These are phyloP conservation scores for Apodemia hepburni DNA, from an alignment of 2,888 invertebrate species.

Conservation along the genomic window DNA sequence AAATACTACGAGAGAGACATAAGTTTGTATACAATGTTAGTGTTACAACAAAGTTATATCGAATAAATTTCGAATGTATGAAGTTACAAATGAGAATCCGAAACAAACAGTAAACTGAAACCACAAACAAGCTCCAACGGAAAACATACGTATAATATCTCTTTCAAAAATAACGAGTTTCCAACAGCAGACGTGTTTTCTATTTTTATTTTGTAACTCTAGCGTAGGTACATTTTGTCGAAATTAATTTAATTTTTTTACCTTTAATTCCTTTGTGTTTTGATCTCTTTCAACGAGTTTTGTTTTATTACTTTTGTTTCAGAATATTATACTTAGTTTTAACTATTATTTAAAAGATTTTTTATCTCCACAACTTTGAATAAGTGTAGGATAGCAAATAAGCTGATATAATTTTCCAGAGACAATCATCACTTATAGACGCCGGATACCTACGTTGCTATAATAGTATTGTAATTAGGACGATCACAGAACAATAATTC, in stretches of 20 bases:
- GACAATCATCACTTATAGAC: no score
- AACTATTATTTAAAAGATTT: no score
- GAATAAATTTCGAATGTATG: conserved; percentile 11
- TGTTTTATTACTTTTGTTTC: no score
- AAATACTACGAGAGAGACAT: not conserved
- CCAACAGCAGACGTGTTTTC: conserved; percentile 12
- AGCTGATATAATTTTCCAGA: no score
- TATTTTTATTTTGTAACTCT: conserved; percentile 14
- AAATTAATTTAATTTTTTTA: conserved; percentile 7
- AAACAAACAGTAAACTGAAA: conserved; percentile 22
- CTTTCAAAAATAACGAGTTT: conserved; percentile 11
- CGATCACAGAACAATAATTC: no score
- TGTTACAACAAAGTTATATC: conserved; percentile 1
- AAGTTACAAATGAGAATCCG: conserved; percentile 18
- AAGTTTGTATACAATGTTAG: not conserved
- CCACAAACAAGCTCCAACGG: conserved; percentile 5
- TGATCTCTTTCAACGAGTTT: not conserved
- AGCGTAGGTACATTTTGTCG: not conserved
- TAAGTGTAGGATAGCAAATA: no score
- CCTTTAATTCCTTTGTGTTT: not conserved
- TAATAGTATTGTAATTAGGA: no score
- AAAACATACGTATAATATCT: conserved; percentile 4
- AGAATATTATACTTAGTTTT: no score
- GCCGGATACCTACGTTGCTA: no score
- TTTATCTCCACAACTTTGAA: no score